Percentiles rank a stretch among this genome's conserved stretches.
phyloP scores from a whole-genome alignment of 1,140 invertebrate species.

The Lordiphosa clarofinis region DNA sequence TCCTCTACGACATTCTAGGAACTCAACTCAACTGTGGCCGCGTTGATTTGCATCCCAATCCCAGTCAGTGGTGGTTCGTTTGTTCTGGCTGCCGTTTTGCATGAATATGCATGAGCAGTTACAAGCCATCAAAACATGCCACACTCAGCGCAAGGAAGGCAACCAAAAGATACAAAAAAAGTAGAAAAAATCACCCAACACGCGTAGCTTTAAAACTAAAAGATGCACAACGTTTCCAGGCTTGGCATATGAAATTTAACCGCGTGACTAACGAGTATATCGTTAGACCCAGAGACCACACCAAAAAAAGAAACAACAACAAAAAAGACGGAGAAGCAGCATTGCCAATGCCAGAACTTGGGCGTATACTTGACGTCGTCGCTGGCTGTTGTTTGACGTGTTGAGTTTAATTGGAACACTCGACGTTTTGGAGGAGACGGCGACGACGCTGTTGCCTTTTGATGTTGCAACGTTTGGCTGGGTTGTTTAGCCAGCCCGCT shows the following conservation, averaged over 20 bases:
- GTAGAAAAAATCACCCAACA: constrained; percentile 2
- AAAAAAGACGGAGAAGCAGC: constrained; percentile 14
- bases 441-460: constrained; percentile 34
- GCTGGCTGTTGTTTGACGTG: constrained; percentile 67
- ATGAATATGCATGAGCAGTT: constrained; percentile 75
- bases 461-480: constrained; percentile 51
- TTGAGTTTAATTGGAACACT: constrained; percentile 76
- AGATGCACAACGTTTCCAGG: constrained; percentile 35
- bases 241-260: constrained; percentile 66
- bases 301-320: constrained; percentile 1
- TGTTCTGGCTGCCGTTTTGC: constrained; percentile 52
- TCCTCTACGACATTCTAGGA: too few species aligned
- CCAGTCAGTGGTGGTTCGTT: constrained; percentile 57
- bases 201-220: constrained; percentile 50
- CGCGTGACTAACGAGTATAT: constrained; percentile 72
- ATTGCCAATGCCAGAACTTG: constrained; percentile 54
- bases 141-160: constrained; percentile 26
- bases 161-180: not conserved
- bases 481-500: constrained; percentile 12
- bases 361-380: constrained; percentile 63
- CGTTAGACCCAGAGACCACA: constrained; percentile 50
- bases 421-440: constrained; percentile 32
- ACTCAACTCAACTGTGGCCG: constrained; percentile 32
- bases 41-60: constrained; percentile 57
- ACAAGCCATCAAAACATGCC: constrained; percentile 69